These are phyloP conservation scores for Drosophila testacea DNA, from an alignment of 2,888 invertebrate genomes.

Conservation along the genomic window DNA sequence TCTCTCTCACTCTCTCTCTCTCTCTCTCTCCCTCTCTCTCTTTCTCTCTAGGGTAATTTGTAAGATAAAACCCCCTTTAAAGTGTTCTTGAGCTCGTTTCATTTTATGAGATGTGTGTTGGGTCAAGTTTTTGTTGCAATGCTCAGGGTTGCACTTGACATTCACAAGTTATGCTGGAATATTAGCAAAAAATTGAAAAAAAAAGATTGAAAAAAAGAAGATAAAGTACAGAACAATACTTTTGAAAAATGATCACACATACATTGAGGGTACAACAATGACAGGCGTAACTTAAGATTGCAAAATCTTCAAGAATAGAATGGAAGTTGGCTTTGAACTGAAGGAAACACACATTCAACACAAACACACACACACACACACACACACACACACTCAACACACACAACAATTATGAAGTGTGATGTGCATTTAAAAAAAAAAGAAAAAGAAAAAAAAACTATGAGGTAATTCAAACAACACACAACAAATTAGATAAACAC, in stretches of 20 bases:
- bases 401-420: slow-evolving; percentile 44
- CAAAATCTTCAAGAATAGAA: slow-evolving; percentile 70
- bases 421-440: slow-evolving; percentile 47
- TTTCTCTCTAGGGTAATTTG: not conserved
- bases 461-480: slow-evolving; percentile 70
- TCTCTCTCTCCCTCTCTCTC: not conserved
- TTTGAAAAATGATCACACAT: slow-evolving; percentile 33
- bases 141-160: slow-evolving; percentile 64
- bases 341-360: slow-evolving; percentile 30
- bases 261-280: slow-evolving; percentile 14
- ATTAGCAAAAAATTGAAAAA: slow-evolving; percentile 42
- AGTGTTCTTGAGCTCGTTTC: slow-evolving; percentile 40
- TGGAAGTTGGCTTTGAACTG: slow-evolving; percentile 55
- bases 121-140: slow-evolving; percentile 24
- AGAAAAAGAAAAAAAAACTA: slow-evolving; percentile 29
- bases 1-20: not conserved
- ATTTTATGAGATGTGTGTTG: slow-evolving; percentile 17
- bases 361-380: slow-evolving; percentile 13
- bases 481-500: slow-evolving; percentile 67
- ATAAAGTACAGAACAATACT: slow-evolving; percentile 1
- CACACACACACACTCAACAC: slow-evolving; percentile 12
- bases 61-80: slow-evolving; percentile 18
- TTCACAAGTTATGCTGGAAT: slow-evolving; percentile 59
- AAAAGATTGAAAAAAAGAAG: slow-evolving; percentile 20
- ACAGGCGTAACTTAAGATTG: slow-evolving; percentile 62